phyloP scores from a whole-genome alignment of 2,888 invertebrate genomes.

The Agonopterix subpropinquella region DNA sequence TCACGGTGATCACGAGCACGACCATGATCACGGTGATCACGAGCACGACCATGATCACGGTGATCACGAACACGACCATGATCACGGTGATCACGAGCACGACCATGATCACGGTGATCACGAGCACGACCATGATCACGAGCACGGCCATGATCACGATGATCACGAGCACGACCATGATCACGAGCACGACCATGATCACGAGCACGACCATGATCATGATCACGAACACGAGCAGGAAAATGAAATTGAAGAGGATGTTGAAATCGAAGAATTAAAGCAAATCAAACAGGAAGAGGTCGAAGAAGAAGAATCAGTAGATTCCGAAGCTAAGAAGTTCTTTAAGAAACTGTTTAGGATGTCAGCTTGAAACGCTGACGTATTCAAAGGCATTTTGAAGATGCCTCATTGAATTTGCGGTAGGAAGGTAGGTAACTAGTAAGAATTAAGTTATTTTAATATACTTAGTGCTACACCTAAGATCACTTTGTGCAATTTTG shows the following conservation, averaged over 20 bases:
- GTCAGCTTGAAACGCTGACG: conserved; percentile 25
- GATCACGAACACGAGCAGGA: conserved; percentile 6
- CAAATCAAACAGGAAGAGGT: conserved; percentile 9
- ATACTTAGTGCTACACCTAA: conserved; percentile 15
- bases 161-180: too few relatives aligned
- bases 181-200: conserved; percentile 9
- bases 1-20: too few relatives aligned
- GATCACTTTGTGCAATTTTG: conserved; percentile 36
- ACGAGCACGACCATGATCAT: conserved; percentile 5
- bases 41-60: too few relatives aligned
- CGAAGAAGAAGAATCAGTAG: conserved; percentile 9
- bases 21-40: too few relatives aligned
- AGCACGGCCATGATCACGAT: background rate
- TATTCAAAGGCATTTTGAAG: conserved; percentile 40
- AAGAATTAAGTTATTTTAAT: conserved; percentile 14
- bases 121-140: too few relatives aligned
- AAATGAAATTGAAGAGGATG: conserved; percentile 5
- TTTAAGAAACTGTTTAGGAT: conserved; percentile 37
- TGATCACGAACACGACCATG: background rate
- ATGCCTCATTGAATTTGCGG: conserved; percentile 35
- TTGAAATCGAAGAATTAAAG: conserved; percentile 3
- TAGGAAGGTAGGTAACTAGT: conserved; percentile 17
- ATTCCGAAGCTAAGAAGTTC: conserved; percentile 20
- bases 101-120: too few relatives aligned
- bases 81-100: background rate